These are phyloP conservation scores for Hemicrepidius hirtus DNA, from an alignment of 2,888 invertebrate species.

Conservation along the genomic window DNA sequence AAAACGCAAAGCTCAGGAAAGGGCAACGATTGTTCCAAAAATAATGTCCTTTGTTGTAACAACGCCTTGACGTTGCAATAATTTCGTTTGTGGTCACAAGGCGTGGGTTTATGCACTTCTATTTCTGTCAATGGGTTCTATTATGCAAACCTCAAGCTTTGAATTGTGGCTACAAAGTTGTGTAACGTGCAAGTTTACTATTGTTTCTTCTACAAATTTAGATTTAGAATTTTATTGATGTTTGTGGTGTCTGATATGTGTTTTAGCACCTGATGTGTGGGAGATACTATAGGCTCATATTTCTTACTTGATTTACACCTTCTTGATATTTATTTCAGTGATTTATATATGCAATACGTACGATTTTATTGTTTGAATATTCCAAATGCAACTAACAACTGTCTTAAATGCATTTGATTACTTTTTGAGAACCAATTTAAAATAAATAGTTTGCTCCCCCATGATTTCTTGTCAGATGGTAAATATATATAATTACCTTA, in stretches of 20 bases:
- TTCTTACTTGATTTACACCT: not conserved
- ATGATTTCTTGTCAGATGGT: too few species aligned
- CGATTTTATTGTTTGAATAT: too few species aligned
- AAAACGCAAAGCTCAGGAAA: not conserved
- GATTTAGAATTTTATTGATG: conserved; percentile 24
- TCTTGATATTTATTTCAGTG: not conserved
- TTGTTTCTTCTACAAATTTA: conserved; percentile 23
- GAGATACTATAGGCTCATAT: not conserved
- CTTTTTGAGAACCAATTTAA: too few species aligned
- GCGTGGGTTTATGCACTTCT: conserved; percentile 16
- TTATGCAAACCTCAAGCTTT: conserved; percentile 22
- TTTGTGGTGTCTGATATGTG: conserved; percentile 15
- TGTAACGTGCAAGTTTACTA: conserved; percentile 11
- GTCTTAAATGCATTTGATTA: too few species aligned
- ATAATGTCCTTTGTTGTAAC: not conserved
- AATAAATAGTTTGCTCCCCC: too few species aligned
- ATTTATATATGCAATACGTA: too few species aligned
- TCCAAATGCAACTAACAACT: too few species aligned
- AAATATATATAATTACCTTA: too few species aligned
- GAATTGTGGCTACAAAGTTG: conserved; percentile 5
- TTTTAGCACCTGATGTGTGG: conserved; percentile 8
- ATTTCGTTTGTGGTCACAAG: conserved; percentile 19
- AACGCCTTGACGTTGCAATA: conserved; percentile 5
- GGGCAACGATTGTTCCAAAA: not conserved
- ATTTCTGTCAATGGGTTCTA: conserved; percentile 21